A percentile compares a stretch with the other conserved stretches of the same genome.
Evolutionary conservation across 2,113 vertebrate species (phyloP).

Genomic region (Platysternon megacephalum): DNA sequence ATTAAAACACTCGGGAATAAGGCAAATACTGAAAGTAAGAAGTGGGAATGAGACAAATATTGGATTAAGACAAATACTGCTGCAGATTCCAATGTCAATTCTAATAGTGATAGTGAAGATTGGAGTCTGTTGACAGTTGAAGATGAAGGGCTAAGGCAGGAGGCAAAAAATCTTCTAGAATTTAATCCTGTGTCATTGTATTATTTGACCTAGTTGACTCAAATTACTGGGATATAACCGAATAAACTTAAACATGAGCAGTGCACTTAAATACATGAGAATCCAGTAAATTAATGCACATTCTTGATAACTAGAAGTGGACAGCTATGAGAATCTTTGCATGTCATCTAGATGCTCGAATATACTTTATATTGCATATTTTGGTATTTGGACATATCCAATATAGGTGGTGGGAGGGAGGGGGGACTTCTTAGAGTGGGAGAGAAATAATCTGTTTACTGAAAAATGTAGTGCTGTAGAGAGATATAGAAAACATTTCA

Average conservation of each 20-base stretch:
- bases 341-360: neutral
- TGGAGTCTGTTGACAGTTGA: constrained; percentile 72
- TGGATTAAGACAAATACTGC: constrained; percentile 80
- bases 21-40: constrained; percentile 78
- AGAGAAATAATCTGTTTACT: constrained; percentile 13
- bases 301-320: neutral
- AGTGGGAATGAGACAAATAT: constrained; percentile 84
- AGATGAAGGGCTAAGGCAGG: constrained; percentile 68
- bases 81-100: constrained; percentile 76
- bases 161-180: constrained; percentile 31
- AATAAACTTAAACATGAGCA: constrained; percentile 24
- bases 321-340: neutral
- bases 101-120: constrained; percentile 58
- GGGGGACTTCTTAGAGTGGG: neutral
- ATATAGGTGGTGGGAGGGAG: neutral
- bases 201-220: constrained; percentile 18
- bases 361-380: neutral
- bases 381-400: neutral
- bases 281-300: neutral
- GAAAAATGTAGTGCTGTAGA: neutral
- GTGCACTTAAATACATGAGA: neutral
- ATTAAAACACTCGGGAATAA: constrained; percentile 76
- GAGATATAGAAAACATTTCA: neutral
- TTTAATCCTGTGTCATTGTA: neutral
- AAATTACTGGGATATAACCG: constrained; percentile 27